These are phyloP conservation scores for Epinotia demarniana DNA, from an alignment of 2,888 invertebrate genomes.

Conservation along the genomic window DNA sequence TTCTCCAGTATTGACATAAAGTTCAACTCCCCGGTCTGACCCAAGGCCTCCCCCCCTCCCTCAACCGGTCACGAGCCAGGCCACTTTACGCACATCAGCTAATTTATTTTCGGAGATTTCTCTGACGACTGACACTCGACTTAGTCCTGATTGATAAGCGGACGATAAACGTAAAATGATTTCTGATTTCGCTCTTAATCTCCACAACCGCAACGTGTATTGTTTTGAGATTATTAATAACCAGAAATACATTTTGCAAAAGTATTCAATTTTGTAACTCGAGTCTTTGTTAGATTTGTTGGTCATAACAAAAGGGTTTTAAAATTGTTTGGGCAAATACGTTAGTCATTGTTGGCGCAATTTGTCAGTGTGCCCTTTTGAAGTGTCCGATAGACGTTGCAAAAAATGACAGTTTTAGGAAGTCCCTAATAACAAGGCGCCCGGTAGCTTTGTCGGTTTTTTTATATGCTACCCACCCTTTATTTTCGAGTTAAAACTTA, in stretches of 20 bases:
- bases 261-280: conserved; percentile 15
- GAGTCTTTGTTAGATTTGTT: conserved; percentile 19
- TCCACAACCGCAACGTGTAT: conserved; percentile 38
- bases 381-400: conserved; percentile 68
- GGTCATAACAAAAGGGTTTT: conserved; percentile 56
- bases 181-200: conserved; percentile 50
- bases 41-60: conserved; percentile 68
- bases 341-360: conserved; percentile 72
- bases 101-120: conserved; percentile 75
- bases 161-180: conserved; percentile 62
- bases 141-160: conserved; percentile 61
- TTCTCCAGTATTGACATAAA: conserved; percentile 70
- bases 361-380: conserved; percentile 81
- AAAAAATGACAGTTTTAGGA: conserved; percentile 77
- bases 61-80: conserved; percentile 75
- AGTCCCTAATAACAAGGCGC: conserved; percentile 82
- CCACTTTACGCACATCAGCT: conserved; percentile 77
- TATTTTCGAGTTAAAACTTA: conserved; percentile 57
- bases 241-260: conserved; percentile 19
- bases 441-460: conserved; percentile 73
- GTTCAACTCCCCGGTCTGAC: conserved; percentile 63
- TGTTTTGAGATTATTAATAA: conserved; percentile 43
- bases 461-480: conserved; percentile 63
- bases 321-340: conserved; percentile 55
- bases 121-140: conserved; percentile 67